Base-by-base conservation (phyloP, 2,113 vertebrate genomes). In the Lonchura striata region DNA sequence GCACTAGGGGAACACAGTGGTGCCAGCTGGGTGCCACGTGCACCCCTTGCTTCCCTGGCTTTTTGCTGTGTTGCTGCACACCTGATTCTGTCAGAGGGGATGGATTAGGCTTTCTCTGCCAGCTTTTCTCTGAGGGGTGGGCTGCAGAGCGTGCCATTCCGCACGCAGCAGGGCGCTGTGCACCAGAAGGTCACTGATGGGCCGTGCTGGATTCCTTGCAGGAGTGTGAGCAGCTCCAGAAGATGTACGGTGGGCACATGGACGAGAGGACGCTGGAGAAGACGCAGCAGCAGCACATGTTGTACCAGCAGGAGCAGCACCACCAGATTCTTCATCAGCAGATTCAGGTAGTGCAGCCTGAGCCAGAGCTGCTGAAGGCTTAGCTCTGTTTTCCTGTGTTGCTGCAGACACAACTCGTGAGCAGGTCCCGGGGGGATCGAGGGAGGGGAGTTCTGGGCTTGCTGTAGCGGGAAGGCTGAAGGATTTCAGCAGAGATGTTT, bases 141-240 rank as follows among this genome's bases (percentile, higher is more conserved):
- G 66, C 80, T 87, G 31, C 41, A 47, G 81, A 46, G 63, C 1
- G 4, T 7, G 33, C 42, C 53, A 28, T 35, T 60, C 3, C 5
- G 10, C 13, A 2, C 60, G 13, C 52, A 53, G 75, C 47, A 7
- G 11, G 2, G 28, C 64, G 44, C 79, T 7, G 19, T 5, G 61
- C 78, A 2, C 5, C 6, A 15, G 39, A 16, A 25, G 35, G 70
- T 82, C 33, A 0, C 31, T 64, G 0, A 4, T 25, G 27, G 63
- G 47, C 13, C 0, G 7, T 8, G 28, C 78, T 53, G 86, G 75
- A 3, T 88, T 79, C 49, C 9, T 95, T 93, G 11, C 93, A 99
- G 99, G 99, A 99, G 97, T 99, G 99, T 69, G 99, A 99, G 97
- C 99, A 99, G 97, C 98, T 99, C 50, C 99, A 99, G 98, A 99